Evolutionary conservation across 2,888 invertebrate species (phyloP).

Genomic region (Hypolimnas misippus): DNA sequence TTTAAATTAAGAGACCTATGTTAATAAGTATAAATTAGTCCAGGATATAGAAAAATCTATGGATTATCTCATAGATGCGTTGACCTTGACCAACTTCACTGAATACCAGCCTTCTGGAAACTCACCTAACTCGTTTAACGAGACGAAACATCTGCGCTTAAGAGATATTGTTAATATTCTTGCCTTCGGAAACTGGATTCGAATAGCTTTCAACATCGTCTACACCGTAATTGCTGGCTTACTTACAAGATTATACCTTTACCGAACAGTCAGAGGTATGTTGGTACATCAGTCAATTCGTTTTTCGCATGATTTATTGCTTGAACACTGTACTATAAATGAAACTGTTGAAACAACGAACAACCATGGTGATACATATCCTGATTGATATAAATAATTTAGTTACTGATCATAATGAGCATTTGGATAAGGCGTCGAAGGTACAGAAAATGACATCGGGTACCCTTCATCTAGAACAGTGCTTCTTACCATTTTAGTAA

Average conservation of each 20-base stretch:
- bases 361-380: too few species aligned
- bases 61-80: constrained; percentile 31
- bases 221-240: constrained; percentile 4
- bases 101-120: constrained; percentile 30
- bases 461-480: too few species aligned
- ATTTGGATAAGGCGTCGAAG: too few species aligned
- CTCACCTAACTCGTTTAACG: constrained; percentile 34
- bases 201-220: constrained; percentile 24
- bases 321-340: background rate
- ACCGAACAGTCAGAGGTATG: background rate
- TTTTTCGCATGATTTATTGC: background rate
- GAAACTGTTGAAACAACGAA: background rate
- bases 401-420: too few species aligned
- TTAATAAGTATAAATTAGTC: constrained; percentile 5
- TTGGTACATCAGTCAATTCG: background rate
- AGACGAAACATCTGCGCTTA: constrained; percentile 32
- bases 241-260: background rate
- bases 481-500: too few species aligned
- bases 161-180: constrained; percentile 34
- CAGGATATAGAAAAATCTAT: constrained; percentile 26
- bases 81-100: constrained; percentile 39
- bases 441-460: too few species aligned
- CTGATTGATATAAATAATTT: too few species aligned
- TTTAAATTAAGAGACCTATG: too few species aligned
- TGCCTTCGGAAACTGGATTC: constrained; percentile 27